phyloP scores from a whole-genome alignment of 2,888 invertebrate species.

The Tetheella fluctuosa region DNA sequence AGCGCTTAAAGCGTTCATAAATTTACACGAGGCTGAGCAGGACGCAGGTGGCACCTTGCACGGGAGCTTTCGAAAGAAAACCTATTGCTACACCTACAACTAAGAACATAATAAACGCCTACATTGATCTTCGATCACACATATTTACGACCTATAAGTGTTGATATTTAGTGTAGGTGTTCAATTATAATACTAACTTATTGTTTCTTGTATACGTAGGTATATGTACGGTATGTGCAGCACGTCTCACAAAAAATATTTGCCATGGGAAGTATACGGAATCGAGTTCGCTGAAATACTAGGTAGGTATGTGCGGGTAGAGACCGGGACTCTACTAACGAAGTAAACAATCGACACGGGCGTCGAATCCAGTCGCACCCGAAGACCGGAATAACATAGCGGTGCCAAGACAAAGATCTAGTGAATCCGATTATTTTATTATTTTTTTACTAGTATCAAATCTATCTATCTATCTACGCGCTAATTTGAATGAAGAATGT shows the following conservation, averaged over 20 bases:
- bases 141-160: neutral
- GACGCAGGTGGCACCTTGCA: conserved; percentile 72
- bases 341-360: conserved; percentile 78
- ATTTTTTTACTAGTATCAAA: conserved; percentile 11
- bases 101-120: conserved; percentile 44
- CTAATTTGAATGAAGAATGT: too few species aligned
- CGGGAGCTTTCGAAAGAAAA: conserved; percentile 48
- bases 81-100: conserved; percentile 48
- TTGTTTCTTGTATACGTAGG: neutral
- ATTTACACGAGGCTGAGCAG: conserved; percentile 71
- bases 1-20: conserved; percentile 81
- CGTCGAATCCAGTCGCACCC: conserved; percentile 68
- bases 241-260: conserved; percentile 39
- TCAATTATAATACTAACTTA: too few species aligned
- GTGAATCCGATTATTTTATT: conserved; percentile 72
- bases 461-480: too few species aligned
- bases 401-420: conserved; percentile 69
- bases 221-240: conserved; percentile 15
- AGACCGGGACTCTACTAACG: conserved; percentile 72
- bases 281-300: conserved; percentile 62
- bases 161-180: neutral
- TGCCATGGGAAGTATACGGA: conserved; percentile 46
- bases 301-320: conserved; percentile 55
- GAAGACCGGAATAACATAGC: conserved; percentile 58
- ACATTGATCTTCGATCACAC: conserved; percentile 31